Conservation (phyloP, 2,113 vertebrate species). For the Corynorhinus townsendii region DNA sequence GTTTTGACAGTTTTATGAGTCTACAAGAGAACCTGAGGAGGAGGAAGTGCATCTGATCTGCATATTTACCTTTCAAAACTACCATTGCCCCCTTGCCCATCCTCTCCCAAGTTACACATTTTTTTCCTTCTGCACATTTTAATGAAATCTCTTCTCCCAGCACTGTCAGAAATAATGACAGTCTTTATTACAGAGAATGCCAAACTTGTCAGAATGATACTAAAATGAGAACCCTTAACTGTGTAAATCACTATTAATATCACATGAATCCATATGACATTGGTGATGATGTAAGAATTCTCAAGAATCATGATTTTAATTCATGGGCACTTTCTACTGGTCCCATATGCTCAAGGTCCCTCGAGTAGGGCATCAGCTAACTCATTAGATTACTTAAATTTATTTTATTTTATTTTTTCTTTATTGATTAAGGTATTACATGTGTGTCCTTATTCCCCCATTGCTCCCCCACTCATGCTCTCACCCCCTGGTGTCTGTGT, state of each 20-base stretch:
- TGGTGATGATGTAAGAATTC: neutral
- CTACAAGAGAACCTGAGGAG: neutral
- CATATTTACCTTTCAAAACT: constrained; percentile 2
- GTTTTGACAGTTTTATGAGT: neutral
- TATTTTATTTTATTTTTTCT: neutral
- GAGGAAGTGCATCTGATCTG: neutral
- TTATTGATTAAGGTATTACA: neutral
- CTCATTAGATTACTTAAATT: neutral
- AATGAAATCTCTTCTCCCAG: constrained; percentile 1
- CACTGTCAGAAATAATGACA: constrained; percentile 57
- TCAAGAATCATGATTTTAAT: neutral
- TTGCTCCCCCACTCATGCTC: too few species aligned
- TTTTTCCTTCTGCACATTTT: constrained; percentile 17
- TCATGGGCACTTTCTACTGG: neutral
- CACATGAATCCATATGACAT: neutral
- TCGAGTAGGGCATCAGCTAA: neutral
- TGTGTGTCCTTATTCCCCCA: too few species aligned
- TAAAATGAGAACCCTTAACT: neutral
- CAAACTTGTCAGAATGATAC: constrained; percentile 28
- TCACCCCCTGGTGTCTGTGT: too few species aligned
- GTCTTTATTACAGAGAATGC: constrained; percentile 20
- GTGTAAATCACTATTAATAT: neutral
- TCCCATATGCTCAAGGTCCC: neutral
- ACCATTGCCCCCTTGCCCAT: neutral
- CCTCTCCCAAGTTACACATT: neutral